A percentile compares a stretch with the other conserved stretches of the same genome.
Conservation (phyloP, 2,113 vertebrate species). For the Ploceus nigricollis region DNA sequence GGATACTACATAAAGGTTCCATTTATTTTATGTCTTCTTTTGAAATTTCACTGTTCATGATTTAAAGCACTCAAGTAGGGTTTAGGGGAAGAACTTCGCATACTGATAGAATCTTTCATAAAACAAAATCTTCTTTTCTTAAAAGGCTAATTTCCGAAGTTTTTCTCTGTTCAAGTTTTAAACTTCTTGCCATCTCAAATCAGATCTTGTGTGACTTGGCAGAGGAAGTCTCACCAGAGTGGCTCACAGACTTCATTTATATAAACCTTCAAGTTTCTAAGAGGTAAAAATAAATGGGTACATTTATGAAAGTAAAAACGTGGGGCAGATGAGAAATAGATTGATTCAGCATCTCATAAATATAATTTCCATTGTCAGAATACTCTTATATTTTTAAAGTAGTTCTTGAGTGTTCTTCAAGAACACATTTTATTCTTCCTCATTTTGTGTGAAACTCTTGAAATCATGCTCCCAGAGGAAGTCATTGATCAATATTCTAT, state of each 20-base stretch:
- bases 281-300: not conserved
- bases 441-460: not conserved
- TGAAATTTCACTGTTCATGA: not conserved
- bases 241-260: not conserved
- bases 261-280: not conserved
- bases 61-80: not conserved
- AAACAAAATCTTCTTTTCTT: not conserved
- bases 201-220: not conserved
- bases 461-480: accelerated
- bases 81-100: not conserved
- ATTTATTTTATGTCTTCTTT: not conserved
- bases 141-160: not conserved
- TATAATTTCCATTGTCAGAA: not conserved
- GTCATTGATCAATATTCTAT: not conserved
- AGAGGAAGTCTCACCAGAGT: not conserved
- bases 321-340: not conserved
- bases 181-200: not conserved
- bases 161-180: not conserved
- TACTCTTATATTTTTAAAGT: not conserved
- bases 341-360: not conserved
- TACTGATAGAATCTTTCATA: not conserved
- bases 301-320: not conserved
- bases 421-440: not conserved
- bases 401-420: not conserved
- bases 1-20: not conserved